Evolutionary conservation across 1,140 invertebrate genomes (phyloP).

Genomic region (Asbolus verrucosus): DNA sequence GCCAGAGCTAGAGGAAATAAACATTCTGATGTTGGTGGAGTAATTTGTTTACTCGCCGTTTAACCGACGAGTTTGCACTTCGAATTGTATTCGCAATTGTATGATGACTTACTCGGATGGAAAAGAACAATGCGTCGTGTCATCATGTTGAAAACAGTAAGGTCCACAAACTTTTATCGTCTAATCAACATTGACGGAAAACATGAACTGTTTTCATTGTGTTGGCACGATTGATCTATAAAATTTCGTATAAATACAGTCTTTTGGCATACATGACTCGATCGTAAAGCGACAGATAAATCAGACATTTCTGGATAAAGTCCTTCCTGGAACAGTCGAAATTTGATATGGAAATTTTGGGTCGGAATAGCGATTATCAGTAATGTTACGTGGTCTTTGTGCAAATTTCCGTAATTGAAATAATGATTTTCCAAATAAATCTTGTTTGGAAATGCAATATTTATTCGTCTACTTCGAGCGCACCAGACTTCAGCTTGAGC

Average conservation of each 20-base stretch:
- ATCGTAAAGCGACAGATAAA: conserved; percentile 31
- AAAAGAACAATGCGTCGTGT: conserved; percentile 1
- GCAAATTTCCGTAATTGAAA: no score
- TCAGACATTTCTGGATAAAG: conserved; percentile 4
- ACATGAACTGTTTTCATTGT: conserved; percentile 17
- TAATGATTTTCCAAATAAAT: no score
- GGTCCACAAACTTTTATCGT: conserved; percentile 21
- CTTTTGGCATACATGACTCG: conserved; percentile 18
- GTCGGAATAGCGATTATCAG: no score
- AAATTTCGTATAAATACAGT: conserved; percentile 22
- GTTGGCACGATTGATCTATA: conserved; percentile 34
- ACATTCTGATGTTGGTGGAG: conserved; percentile 12
- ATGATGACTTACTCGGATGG: conserved; percentile 5
- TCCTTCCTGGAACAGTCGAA: no score
- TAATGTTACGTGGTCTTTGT: no score
- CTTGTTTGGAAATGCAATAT: no score
- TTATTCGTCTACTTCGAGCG: no score
- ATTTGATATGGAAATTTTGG: no score
- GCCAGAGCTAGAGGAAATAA: conserved; percentile 17
- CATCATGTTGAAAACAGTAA: conserved; percentile 4
- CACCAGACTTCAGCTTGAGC: no score
- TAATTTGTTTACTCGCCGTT: conserved; percentile 27
- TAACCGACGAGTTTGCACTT: conserved; percentile 15
- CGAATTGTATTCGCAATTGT: conserved; percentile 18
- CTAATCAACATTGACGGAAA: conserved; percentile 29